phyloP scores from a whole-genome alignment of 2,888 invertebrate genomes.

The Drosophila meridiana region DNA sequence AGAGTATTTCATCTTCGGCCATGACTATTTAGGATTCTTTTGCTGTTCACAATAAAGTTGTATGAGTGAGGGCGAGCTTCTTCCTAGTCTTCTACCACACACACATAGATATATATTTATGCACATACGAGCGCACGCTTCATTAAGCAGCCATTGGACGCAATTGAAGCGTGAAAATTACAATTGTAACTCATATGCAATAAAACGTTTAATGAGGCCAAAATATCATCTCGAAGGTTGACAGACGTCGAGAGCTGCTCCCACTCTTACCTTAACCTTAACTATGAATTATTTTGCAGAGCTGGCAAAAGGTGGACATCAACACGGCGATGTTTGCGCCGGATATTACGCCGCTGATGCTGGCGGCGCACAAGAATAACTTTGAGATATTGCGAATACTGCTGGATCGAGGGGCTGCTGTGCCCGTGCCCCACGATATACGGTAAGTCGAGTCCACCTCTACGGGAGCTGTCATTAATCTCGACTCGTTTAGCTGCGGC shows the following conservation, averaged over 20 bases:
- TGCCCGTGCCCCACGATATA: constrained; percentile 95
- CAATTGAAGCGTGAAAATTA: constrained; percentile 77
- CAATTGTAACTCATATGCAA: constrained; percentile 77
- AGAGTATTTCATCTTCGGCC: constrained; percentile 26
- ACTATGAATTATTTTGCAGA: constrained; percentile 86
- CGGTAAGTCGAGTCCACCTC: constrained; percentile 86
- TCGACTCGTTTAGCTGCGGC: constrained; percentile 87
- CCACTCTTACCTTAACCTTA: constrained; percentile 8
- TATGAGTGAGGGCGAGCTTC: constrained; percentile 25
- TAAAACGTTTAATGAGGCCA: constrained; percentile 63
- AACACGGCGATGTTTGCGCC: constrained; percentile 94
- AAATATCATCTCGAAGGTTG: constrained; percentile 12
- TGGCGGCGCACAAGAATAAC: constrained; percentile 97
- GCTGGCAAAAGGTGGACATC: constrained; percentile 94
- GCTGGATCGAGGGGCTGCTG: constrained; percentile 95
- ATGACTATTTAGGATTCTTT: not conserved
- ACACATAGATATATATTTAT: constrained; percentile 50
- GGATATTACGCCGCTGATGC: constrained; percentile 96
- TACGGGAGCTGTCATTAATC: not conserved
- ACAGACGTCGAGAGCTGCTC: not conserved
- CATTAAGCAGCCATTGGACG: constrained; percentile 76
- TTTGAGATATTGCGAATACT: constrained; percentile 98
- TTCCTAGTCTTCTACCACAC: constrained; percentile 12
- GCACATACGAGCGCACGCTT: constrained; percentile 75
- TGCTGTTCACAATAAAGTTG: constrained; percentile 38